Conservation (phyloP, 2,797 vertebrate species). For the Leptoclinus maculatus region DNA sequence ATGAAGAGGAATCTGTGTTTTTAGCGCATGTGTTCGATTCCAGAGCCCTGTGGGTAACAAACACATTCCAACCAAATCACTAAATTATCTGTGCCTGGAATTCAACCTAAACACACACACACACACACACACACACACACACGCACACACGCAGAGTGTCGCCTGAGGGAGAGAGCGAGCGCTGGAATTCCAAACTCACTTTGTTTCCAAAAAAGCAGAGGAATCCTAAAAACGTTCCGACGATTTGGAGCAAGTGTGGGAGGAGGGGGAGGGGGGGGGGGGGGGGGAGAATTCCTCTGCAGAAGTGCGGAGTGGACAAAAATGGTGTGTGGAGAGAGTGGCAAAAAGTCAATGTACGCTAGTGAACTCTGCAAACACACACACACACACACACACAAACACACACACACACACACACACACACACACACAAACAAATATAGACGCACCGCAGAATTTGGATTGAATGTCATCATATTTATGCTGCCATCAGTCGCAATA, state of each 20-base stretch:
- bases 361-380: slow-evolving; percentile 44
- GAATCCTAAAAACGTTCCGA: slow-evolving; percentile 77
- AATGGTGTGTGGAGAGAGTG: slow-evolving; percentile 30
- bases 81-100: slow-evolving; percentile 77
- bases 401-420: too few species aligned
- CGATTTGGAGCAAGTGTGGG: slow-evolving; percentile 41
- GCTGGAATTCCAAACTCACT: slow-evolving; percentile 64
- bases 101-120: slow-evolving; percentile 45
- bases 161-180: slow-evolving; percentile 46
- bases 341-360: slow-evolving; percentile 63
- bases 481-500: slow-evolving; percentile 66
- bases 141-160: slow-evolving; percentile 13
- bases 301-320: slow-evolving; percentile 71
- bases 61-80: slow-evolving; percentile 82
- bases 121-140: slow-evolving; percentile 27
- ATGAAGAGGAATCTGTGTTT: slow-evolving; percentile 46
- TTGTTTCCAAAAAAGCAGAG: slow-evolving; percentile 59
- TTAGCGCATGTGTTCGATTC: slow-evolving; percentile 47
- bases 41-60: slow-evolving; percentile 74
- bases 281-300: slow-evolving; percentile 47
- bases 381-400: too few species aligned
- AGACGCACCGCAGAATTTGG: slow-evolving; percentile 54
- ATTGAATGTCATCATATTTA: slow-evolving; percentile 62
- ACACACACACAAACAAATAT: slow-evolving; percentile 10
- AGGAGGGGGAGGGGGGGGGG: slow-evolving; percentile 5